Evolutionary conservation across 2,797 vertebrate genomes (phyloP).

Genomic region (Serranus cabrilla): DNA sequence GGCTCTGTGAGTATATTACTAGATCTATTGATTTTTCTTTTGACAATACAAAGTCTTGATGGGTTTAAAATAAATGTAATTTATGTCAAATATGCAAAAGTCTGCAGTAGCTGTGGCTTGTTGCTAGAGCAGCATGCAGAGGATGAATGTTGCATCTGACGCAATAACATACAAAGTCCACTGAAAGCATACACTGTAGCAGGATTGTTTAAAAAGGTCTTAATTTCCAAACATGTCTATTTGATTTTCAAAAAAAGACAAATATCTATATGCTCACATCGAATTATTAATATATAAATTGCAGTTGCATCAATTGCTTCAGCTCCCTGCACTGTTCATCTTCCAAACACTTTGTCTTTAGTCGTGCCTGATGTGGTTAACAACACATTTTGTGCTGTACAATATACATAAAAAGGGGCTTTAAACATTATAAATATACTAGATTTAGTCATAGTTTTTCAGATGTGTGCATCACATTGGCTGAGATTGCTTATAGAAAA

Average conservation of each 20-base stretch:
- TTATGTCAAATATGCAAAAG: too few relatives aligned
- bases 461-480: background rate
- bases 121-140: too few relatives aligned
- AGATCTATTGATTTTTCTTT: background rate
- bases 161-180: too few relatives aligned
- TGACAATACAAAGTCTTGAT: background rate
- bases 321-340: background rate
- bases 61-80: background rate
- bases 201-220: background rate
- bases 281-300: background rate
- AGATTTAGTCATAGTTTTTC: conserved; percentile 2
- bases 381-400: background rate
- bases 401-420: conserved; percentile 11
- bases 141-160: too few relatives aligned
- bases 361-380: conserved; percentile 3
- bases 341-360: background rate
- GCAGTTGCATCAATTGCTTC: background rate
- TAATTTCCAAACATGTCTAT: too few relatives aligned
- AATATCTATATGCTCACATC: background rate
- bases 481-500: conserved; percentile 6
- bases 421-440: conserved; percentile 9
- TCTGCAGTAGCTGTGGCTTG: too few relatives aligned
- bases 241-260: background rate
- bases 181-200: background rate
- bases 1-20: background rate